Conservation (phyloP, 2,113 vertebrate species). For the Montifringilla adamsi region DNA sequence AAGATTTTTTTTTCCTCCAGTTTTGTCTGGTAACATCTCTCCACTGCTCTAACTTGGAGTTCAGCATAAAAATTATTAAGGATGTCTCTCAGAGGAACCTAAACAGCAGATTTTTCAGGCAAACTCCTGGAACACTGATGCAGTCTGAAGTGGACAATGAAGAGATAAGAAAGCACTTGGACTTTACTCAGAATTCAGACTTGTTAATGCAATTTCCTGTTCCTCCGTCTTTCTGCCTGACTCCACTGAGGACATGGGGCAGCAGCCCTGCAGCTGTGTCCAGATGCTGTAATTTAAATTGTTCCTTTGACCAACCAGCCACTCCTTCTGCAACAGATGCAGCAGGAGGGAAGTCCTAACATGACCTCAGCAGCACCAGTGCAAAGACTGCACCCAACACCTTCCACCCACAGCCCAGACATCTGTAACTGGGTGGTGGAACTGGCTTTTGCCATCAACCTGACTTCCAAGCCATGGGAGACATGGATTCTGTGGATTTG, state of each 20-base stretch:
- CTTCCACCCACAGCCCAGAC: neutral
- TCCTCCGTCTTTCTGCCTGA: neutral
- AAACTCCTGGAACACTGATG: neutral
- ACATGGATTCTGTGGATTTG: neutral
- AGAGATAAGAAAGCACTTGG: neutral
- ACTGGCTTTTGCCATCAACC: neutral
- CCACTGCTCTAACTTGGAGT: neutral
- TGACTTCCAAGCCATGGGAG: neutral
- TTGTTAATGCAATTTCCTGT: neutral
- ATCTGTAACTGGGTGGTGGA: neutral
- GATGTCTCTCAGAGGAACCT: neutral
- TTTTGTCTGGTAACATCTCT: neutral
- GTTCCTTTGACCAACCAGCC: neutral
- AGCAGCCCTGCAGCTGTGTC: neutral
- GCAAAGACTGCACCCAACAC: neutral
- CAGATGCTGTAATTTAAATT: neutral
- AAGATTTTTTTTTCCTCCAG: neutral
- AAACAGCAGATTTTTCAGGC: neutral
- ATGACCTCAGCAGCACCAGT: neutral
- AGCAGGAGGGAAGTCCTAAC: neutral
- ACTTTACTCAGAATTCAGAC: neutral
- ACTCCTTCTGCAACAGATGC: neutral
- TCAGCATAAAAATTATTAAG: neutral
- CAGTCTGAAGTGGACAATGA: neutral
- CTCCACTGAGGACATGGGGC: neutral